Evolutionary conservation across 2,797 vertebrate species (phyloP).

Genomic region (Fistularia commersonii): DNA sequence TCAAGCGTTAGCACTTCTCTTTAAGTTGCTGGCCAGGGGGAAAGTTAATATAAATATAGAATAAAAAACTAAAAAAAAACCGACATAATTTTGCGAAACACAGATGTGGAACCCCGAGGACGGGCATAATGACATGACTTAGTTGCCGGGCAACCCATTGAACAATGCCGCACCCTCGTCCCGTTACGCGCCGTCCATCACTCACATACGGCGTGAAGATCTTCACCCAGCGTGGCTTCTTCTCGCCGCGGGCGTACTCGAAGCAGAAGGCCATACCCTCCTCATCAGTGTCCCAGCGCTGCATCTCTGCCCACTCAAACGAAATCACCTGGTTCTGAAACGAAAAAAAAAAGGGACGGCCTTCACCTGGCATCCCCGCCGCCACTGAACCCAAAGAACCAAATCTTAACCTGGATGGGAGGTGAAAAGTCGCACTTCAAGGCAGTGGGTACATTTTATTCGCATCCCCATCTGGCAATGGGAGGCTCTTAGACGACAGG

Average conservation of each 20-base stretch:
- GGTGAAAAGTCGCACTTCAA: no score
- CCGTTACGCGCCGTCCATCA: no score
- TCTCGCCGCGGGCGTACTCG: conserved; percentile 92
- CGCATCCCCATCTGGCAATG: no score
- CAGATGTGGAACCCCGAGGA: no score
- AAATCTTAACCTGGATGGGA: background rate
- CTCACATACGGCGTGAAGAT: conserved; percentile 97
- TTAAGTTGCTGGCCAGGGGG: no score
- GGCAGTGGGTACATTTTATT: no score
- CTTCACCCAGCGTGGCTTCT: conserved; percentile 98
- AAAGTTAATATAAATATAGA: background rate
- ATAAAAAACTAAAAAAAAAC: background rate
- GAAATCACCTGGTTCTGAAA: conserved; percentile 94
- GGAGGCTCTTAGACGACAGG: no score
- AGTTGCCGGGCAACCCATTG: no score
- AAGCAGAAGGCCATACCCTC: conserved; percentile 98
- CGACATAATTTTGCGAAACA: no score
- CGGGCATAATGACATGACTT: no score
- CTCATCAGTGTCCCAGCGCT: conserved; percentile 96
- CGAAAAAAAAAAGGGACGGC: background rate
- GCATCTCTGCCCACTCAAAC: conserved; percentile 96
- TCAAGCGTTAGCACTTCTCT: no score
- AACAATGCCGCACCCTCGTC: no score
- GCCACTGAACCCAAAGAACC: background rate
- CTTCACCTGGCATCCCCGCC: background rate